phyloP scores from a whole-genome alignment of 2,888 invertebrate species.

The Galeopsomyia nigrocyanea region DNA sequence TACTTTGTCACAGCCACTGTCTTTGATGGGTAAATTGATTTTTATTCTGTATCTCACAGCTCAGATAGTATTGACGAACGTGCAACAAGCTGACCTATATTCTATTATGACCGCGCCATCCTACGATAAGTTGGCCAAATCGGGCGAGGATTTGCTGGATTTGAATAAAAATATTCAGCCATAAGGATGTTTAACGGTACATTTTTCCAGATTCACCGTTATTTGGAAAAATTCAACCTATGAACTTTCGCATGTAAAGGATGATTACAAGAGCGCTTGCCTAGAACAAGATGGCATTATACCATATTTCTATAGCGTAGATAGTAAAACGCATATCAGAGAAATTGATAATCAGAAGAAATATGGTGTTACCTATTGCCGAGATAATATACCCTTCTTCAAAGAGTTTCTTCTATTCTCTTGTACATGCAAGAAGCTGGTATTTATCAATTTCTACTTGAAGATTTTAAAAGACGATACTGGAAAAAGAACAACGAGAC shows the following conservation, averaged over 20 bases:
- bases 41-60: background rate
- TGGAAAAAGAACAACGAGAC: too few relatives aligned
- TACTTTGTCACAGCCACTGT: background rate
- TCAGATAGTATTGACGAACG: background rate
- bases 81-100: background rate
- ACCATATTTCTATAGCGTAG: too few relatives aligned
- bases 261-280: too few relatives aligned
- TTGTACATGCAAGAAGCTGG: too few relatives aligned
- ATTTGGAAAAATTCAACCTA: too few relatives aligned
- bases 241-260: too few relatives aligned
- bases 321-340: background rate
- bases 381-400: background rate
- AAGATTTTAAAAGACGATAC: too few relatives aligned
- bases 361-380: background rate
- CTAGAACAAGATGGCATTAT: too few relatives aligned
- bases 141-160: background rate
- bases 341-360: background rate
- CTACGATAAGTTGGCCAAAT: background rate
- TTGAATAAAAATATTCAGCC: background rate
- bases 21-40: background rate
- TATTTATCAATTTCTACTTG: too few relatives aligned
- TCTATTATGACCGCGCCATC: background rate
- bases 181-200: too few relatives aligned
- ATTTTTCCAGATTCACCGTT: too few relatives aligned
- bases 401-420: too few relatives aligned